A percentile compares a stretch with the other conserved stretches of the same genome.
Evolutionary conservation across 2,888 invertebrate genomes (phyloP).

Genomic region (Chymomyza amoena): DNA sequence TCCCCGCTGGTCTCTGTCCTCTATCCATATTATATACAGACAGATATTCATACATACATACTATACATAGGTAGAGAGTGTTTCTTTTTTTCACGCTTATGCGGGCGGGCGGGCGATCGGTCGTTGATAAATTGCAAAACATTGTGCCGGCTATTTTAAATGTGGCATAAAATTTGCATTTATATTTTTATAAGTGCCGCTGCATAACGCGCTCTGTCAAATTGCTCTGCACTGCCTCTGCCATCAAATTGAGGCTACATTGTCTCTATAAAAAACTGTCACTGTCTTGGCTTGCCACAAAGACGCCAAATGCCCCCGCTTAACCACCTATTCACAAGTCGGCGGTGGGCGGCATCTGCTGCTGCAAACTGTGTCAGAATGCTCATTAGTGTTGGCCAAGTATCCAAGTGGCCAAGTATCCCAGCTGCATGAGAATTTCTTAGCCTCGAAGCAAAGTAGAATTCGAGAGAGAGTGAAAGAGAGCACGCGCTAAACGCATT

Average conservation of each 20-base stretch:
- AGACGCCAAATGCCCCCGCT: not conserved
- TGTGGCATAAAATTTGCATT: slow-evolving; percentile 69
- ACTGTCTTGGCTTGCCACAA: not conserved
- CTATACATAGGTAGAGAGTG: not conserved
- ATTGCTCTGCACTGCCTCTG: not conserved
- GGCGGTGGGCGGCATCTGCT: slow-evolving; percentile 37
- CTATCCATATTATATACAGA: not conserved
- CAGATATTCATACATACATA: not conserved
- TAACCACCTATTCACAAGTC: slow-evolving; percentile 8
- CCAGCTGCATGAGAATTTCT: slow-evolving; percentile 57
- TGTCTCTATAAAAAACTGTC: not conserved
- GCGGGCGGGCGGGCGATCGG: slow-evolving; percentile 54
- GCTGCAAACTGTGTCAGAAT: slow-evolving; percentile 64
- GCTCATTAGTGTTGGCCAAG: slow-evolving; percentile 46
- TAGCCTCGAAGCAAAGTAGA: not conserved
- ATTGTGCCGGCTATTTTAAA: slow-evolving; percentile 66
- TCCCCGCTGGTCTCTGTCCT: slow-evolving; percentile 6
- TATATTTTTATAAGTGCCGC: slow-evolving; percentile 31
- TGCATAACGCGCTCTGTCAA: not conserved
- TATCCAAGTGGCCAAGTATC: slow-evolving; percentile 14
- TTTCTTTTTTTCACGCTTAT: slow-evolving; percentile 22
- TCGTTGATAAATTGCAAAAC: slow-evolving; percentile 70
- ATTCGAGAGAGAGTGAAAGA: slow-evolving; percentile 19
- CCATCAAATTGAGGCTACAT: slow-evolving; percentile 1
- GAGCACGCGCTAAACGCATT: not conserved